Base-by-base conservation (phyloP, 2,888 invertebrate genomes). In the Diachrysia chrysitis region DNA sequence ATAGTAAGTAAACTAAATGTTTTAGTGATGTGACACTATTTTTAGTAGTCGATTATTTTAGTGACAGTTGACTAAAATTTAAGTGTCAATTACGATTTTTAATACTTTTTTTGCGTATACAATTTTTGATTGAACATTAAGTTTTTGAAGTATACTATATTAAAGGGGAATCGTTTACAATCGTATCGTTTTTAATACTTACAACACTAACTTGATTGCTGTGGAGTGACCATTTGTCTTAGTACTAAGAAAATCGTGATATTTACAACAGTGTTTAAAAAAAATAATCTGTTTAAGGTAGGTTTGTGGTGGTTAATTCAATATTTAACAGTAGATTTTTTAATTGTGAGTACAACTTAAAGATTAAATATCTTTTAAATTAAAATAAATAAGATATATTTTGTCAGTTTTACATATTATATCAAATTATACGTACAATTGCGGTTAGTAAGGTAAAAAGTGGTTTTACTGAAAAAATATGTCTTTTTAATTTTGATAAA, bases 51-150 rank as follows among this genome's bases (percentile, higher is more conserved):
- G 71, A 75, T 79, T 66, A 81, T 68, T 78, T 55, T 25, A 14
- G 19, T 19, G 32, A 63, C 62, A 76, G 56, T 58, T 61, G 59
- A 77, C 83, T 82, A 83, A 82, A 76, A 61, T 78, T 78, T 72
- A 76, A 73, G 58, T 76, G 77, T 82, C 78, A 74, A 76, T 69
- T 83, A 78, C 63, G 67, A 71, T 70, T 82, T 66, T 83, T 83
- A 84, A 79, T 84, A 83, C 82, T 84, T 83, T 81, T n/a, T 84
- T 85, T 82, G 90, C 93, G 93, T 93, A 93, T 93, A 93, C 93
- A 92, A 87, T 85, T 88, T 90, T 92, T 89, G 90, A 92, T 90
- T 90, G 83, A 90, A 88, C 81, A 85, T 87, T 10, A 77, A 73
- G 73, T 78, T 78, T 81, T 79, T 61, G 59, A 79, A 87, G 88